Conservation (phyloP, 2,888 invertebrate species). For the Nomada fucata region DNA sequence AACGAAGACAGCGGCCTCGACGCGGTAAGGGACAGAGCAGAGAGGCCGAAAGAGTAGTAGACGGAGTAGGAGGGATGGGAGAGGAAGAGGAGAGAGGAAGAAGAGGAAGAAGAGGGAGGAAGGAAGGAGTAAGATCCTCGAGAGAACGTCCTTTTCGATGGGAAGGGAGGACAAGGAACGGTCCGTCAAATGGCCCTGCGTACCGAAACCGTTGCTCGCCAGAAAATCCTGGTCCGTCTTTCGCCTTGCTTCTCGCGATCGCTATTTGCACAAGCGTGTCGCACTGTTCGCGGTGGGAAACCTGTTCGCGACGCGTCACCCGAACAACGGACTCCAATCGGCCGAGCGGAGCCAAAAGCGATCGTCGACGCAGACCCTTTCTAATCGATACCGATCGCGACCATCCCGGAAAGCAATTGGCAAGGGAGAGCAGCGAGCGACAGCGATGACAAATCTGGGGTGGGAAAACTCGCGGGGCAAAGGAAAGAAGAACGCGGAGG, state of each 20-base stretch:
- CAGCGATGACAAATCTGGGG: too few relatives aligned
- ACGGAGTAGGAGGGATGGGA: constrained; percentile 49
- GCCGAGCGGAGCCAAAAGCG: too few relatives aligned
- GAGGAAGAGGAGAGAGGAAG: constrained; percentile 43
- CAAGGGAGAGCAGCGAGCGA: not conserved
- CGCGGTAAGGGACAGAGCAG: constrained; percentile 66
- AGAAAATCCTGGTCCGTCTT: constrained; percentile 43
- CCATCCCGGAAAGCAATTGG: not conserved
- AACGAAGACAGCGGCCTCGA: constrained; percentile 71
- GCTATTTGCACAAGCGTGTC: not conserved
- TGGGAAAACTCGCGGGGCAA: too few relatives aligned
- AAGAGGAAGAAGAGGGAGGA: too few relatives aligned
- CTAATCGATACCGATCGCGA: too few relatives aligned
- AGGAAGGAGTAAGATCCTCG: constrained; percentile 57
- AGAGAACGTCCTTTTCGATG: constrained; percentile 60
- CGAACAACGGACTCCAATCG: too few relatives aligned
- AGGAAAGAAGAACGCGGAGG: too few relatives aligned
- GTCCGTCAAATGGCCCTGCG: constrained; percentile 65
- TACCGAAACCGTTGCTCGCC: constrained; percentile 51
- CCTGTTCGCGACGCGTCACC: not conserved
- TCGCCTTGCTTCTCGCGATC: not conserved
- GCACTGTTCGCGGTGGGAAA: not conserved
- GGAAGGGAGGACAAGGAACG: constrained; percentile 61
- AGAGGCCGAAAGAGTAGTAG: constrained; percentile 70
- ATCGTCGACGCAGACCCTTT: too few relatives aligned